Conservation (phyloP, 2,797 vertebrate species). For the Cynopterus sphinx region DNA sequence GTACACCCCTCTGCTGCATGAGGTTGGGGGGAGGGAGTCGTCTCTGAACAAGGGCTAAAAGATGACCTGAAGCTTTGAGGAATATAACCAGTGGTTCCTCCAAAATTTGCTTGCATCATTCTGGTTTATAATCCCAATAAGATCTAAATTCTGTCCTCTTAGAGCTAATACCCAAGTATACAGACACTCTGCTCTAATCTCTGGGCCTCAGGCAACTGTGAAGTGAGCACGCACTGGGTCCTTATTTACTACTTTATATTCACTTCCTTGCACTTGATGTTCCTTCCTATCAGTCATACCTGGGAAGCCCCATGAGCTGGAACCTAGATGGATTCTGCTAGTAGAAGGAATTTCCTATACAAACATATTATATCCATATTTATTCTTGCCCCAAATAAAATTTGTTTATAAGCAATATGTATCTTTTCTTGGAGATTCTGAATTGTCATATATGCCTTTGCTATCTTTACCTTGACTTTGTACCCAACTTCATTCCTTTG, state of each 20-base stretch:
- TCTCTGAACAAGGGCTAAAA: background rate
- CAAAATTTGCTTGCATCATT: background rate
- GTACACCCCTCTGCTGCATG: too few relatives aligned
- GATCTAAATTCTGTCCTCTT: background rate
- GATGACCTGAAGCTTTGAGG: background rate
- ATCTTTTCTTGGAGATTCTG: background rate
- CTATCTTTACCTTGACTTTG: background rate
- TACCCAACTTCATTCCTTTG: background rate
- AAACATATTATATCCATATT: background rate
- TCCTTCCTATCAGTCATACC: background rate
- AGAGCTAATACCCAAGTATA: rapidly evolving
- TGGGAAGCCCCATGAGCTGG: background rate
- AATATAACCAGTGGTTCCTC: background rate
- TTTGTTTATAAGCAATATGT: background rate
- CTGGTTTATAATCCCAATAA: background rate
- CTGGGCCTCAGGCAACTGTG: background rate
- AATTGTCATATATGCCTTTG: background rate
- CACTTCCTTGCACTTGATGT: rapidly evolving
- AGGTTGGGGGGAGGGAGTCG: rapidly evolving
- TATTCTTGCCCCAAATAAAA: background rate
- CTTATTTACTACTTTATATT: background rate
- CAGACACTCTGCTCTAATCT: background rate
- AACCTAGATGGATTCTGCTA: background rate
- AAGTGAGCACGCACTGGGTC: background rate
- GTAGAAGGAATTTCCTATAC: background rate